phyloP scores from a whole-genome alignment of 2,888 invertebrate species.

The Hyposoter dolosus region DNA sequence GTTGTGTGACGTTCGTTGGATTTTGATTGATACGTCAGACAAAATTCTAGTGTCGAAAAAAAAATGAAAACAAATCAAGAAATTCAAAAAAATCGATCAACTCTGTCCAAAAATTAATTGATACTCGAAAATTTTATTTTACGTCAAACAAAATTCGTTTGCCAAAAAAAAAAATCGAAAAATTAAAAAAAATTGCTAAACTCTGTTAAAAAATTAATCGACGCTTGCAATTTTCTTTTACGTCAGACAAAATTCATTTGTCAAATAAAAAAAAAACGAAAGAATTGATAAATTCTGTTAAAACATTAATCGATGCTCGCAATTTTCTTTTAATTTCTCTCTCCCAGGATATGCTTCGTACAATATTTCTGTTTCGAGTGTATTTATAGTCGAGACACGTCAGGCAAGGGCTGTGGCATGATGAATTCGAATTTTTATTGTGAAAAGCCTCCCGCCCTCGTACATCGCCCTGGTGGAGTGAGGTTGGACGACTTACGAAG shows the following conservation, averaged over 20 bases:
- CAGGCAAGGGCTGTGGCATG: background rate
- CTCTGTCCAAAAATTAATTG: background rate
- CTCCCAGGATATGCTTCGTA: background rate
- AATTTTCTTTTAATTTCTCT: background rate
- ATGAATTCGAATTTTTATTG: conserved; percentile 4
- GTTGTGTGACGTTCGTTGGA: background rate
- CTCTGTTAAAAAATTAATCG: no score
- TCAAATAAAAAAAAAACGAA: no score
- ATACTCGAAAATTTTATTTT: background rate
- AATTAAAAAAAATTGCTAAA: no score
- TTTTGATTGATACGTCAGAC: background rate
- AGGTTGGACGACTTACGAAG: background rate
- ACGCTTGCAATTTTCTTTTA: no score
- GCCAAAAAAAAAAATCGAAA: no score
- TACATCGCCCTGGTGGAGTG: background rate
- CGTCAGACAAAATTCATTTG: no score
- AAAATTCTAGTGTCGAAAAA: no score
- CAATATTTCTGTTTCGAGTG: background rate
- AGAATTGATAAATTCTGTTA: background rate
- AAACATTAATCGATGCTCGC: background rate
- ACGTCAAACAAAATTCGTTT: background rate
- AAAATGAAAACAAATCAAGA: no score
- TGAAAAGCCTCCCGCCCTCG: background rate
- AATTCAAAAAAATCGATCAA: background rate
- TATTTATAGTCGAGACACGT: background rate